A percentile compares a stretch with the other conserved stretches of the same genome.
These are phyloP conservation scores for Elaphurus davidianus DNA, from an alignment of 2,113 vertebrate species.

Conservation along the genomic window DNA sequence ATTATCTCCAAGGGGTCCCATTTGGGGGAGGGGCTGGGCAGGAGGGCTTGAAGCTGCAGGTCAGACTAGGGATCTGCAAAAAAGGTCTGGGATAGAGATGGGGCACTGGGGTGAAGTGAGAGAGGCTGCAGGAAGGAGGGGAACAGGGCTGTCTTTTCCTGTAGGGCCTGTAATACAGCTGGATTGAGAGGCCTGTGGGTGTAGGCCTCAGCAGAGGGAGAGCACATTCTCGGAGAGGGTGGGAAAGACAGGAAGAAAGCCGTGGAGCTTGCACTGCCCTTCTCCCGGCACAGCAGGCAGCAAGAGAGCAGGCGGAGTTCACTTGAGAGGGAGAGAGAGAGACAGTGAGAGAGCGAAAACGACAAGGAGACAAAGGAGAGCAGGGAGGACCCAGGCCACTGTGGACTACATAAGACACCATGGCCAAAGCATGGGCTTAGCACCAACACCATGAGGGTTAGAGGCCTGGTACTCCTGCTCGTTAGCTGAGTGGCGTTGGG, in stretches of 20 bases:
- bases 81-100: not conserved
- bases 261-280: not conserved
- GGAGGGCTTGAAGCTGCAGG: not conserved
- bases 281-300: constrained; percentile 1
- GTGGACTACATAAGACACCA: not conserved
- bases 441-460: not conserved
- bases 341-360: not conserved
- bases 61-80: not conserved
- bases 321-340: not conserved
- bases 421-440: not conserved
- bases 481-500: not conserved
- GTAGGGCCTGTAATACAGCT: not conserved
- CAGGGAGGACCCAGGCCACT: not conserved
- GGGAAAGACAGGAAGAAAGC: constrained; percentile 2
- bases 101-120: not conserved
- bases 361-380: not conserved
- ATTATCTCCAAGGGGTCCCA: not conserved
- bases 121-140: not conserved
- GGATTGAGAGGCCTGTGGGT: not conserved
- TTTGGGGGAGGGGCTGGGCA: not conserved
- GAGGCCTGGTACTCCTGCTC: not conserved
- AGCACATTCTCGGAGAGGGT: not conserved
- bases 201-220: not conserved
- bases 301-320: not conserved
- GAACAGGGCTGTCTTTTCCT: not conserved